A percentile compares a stretch with the other conserved stretches of the same genome.
These are phyloP conservation scores for Venturia canescens DNA, from an alignment of 1,140 invertebrate species.

Conservation along the genomic window DNA sequence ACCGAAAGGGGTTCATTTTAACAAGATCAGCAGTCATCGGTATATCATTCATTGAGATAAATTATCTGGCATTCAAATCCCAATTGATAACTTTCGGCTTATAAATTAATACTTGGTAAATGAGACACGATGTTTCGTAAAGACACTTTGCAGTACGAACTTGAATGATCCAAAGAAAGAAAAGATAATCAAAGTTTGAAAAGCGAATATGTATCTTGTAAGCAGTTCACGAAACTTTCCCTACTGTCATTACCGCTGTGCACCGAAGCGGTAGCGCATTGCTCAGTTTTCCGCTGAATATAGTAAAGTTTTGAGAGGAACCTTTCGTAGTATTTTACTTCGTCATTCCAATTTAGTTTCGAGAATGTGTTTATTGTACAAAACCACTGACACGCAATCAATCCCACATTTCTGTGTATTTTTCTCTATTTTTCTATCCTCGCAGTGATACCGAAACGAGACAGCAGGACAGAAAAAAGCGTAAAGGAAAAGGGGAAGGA, in stretches of 20 bases:
- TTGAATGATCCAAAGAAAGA: too few relatives aligned
- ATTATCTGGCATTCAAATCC: too few relatives aligned
- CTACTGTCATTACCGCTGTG: too few relatives aligned
- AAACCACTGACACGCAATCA: neutral
- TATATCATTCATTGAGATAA: too few relatives aligned
- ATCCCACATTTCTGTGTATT: neutral
- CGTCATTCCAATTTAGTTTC: neutral
- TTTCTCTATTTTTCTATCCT: neutral
- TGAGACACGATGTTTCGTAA: too few relatives aligned
- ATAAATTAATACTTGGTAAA: too few relatives aligned
- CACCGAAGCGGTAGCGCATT: neutral
- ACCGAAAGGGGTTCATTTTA: too few relatives aligned
- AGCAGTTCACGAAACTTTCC: too few relatives aligned
- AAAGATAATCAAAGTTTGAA: too few relatives aligned
- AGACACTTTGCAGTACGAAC: too few relatives aligned
- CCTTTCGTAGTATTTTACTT: constrained; percentile 13
- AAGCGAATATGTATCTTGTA: neutral
- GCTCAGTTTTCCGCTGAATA: neutral
- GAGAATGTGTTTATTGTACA: neutral
- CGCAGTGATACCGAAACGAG: neutral
- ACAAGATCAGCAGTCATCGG: too few relatives aligned
- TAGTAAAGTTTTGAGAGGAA: constrained; percentile 13
- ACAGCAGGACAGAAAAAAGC: neutral
- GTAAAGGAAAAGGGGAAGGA: neutral
- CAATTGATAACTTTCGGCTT: too few relatives aligned